These are phyloP conservation scores for Chaetodon auriga DNA, from an alignment of 2,113 vertebrate species.

Conservation along the genomic window DNA sequence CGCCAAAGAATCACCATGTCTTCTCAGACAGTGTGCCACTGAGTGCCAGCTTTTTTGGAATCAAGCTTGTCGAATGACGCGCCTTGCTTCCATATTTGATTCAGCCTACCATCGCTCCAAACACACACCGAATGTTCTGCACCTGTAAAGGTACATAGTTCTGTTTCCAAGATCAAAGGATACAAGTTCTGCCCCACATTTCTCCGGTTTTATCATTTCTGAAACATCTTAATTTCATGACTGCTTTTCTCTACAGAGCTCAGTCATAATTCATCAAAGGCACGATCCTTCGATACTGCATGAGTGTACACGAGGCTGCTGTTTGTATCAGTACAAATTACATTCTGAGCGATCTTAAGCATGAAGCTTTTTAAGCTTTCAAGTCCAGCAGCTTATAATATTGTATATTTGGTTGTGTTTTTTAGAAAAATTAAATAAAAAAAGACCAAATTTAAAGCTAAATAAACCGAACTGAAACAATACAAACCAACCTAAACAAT, in stretches of 20 bases:
- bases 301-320: background rate
- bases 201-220: background rate
- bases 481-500: background rate
- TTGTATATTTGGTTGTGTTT: background rate
- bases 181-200: background rate
- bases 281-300: background rate
- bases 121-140: background rate
- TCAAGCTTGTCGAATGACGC: background rate
- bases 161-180: constrained; percentile 12
- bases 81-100: background rate
- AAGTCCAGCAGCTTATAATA: background rate
- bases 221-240: background rate
- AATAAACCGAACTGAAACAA: background rate
- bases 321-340: background rate
- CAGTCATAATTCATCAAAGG: constrained; percentile 9
- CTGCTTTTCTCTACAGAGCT: background rate
- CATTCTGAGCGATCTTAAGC: background rate
- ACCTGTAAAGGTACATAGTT: background rate
- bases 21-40: too few species aligned
- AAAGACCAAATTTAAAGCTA: background rate
- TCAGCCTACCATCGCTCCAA: background rate
- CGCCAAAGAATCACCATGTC: too few species aligned
- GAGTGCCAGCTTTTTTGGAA: too few species aligned
- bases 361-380: background rate
- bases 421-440: background rate